Conservation (phyloP, 2,113 vertebrate species). For the Neofelis nebulosa region DNA sequence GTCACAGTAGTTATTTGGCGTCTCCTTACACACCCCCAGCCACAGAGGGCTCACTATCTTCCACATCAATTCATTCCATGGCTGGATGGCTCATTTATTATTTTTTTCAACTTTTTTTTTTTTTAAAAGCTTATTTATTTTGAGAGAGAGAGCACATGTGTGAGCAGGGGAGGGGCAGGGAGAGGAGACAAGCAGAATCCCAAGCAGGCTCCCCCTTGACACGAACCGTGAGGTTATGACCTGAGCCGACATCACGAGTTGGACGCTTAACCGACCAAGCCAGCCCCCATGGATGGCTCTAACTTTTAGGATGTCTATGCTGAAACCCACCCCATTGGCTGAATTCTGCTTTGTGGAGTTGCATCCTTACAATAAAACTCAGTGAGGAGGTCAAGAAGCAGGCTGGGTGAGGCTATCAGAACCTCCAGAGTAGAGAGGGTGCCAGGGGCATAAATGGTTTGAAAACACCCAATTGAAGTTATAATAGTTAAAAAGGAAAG, state of each 20-base stretch:
- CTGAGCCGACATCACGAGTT: no score
- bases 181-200: no score
- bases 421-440: background rate
- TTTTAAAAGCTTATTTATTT: no score
- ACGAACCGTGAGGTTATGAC: no score
- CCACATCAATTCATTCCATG: background rate
- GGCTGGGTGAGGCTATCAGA: rapidly evolving
- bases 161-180: no score
- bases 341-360: background rate
- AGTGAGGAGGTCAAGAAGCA: background rate
- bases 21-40: background rate
- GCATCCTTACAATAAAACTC: background rate
- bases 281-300: no score
- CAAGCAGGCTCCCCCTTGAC: no score
- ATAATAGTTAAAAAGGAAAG: background rate
- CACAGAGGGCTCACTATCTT: background rate
- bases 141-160: no score
- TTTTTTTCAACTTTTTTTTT: no score
- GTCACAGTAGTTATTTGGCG: background rate
- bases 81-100: no score
- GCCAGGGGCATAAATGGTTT: no score
- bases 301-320: background rate
- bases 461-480: background rate
- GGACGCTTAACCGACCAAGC: no score
- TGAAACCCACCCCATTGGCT: background rate